A percentile compares a stretch with the other conserved stretches of the same genome.
phyloP scores from a whole-genome alignment of 2,888 invertebrate genomes.

The Cybosia mesomella region DNA sequence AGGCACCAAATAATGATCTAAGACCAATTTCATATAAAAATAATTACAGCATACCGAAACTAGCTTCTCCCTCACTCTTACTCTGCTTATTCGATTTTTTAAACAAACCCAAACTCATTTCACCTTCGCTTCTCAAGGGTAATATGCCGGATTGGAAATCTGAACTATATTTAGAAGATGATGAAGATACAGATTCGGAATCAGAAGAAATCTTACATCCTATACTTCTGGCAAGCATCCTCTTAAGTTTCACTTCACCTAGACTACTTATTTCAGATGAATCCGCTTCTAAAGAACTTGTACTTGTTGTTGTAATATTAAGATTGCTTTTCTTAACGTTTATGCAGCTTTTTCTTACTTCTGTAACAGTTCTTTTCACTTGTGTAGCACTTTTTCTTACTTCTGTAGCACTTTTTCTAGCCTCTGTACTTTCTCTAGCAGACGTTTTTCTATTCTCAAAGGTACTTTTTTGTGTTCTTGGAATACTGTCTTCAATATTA shows the following conservation, averaged over 20 bases:
- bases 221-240: constrained; percentile 54
- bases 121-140: constrained; percentile 77
- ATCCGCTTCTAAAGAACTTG: constrained; percentile 75
- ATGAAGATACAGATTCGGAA: constrained; percentile 71
- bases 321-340: constrained; percentile 38
- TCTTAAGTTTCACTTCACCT: constrained; percentile 75
- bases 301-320: constrained; percentile 58
- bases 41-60: constrained; percentile 51
- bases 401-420: constrained; percentile 22
- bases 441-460: not conserved
- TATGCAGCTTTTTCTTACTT: constrained; percentile 14
- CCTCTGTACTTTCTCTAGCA: not conserved
- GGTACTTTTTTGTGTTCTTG: constrained; percentile 34
- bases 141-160: constrained; percentile 66
- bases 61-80: constrained; percentile 73
- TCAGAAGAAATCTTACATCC: constrained; percentile 50
- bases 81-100: constrained; percentile 52
- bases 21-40: constrained; percentile 31
- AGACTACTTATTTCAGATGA: constrained; percentile 82
- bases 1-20: constrained; percentile 59
- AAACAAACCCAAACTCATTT: constrained; percentile 66
- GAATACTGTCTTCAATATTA: constrained; percentile 60
- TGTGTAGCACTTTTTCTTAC: not conserved
- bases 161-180: constrained; percentile 64
- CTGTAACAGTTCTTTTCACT: constrained; percentile 3